Conservation (phyloP, 2,888 invertebrate genomes). For the Nineta flava region DNA sequence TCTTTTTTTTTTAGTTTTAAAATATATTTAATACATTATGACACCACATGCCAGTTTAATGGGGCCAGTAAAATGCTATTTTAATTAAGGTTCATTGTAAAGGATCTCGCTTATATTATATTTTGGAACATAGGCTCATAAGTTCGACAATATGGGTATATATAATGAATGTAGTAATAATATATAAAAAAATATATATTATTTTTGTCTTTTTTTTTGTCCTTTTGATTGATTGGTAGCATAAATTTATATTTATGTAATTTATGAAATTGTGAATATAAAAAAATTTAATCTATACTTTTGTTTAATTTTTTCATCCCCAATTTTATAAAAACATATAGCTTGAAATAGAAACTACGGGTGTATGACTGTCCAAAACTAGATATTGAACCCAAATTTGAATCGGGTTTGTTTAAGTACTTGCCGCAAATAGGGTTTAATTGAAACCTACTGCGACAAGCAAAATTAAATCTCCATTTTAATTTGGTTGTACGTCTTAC, state of each 20-base stretch:
- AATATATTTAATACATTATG: not conserved
- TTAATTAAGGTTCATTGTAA: not conserved
- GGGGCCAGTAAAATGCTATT: not conserved
- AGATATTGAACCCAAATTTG: too few relatives aligned
- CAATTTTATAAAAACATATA: too few relatives aligned
- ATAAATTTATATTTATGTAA: not conserved
- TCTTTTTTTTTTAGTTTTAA: not conserved
- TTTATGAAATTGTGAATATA: not conserved
- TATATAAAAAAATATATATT: conserved; percentile 1
- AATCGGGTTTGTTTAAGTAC: too few relatives aligned
- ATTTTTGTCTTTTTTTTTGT: not conserved
- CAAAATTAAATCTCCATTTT: too few relatives aligned
- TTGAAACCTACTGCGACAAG: too few relatives aligned
- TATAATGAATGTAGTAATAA: not conserved
- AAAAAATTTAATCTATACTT: not conserved
- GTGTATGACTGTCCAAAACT: too few relatives aligned
- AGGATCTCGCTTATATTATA: conserved; percentile 2
- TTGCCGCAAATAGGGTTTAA: too few relatives aligned
- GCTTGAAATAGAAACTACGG: too few relatives aligned
- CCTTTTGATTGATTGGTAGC: not conserved
- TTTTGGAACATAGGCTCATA: not conserved
- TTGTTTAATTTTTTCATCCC: too few relatives aligned
- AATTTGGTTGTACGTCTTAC: too few relatives aligned
- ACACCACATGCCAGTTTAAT: not conserved
- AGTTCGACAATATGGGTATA: conserved; percentile 7